Evolutionary conservation across 1,140 invertebrate species (phyloP).

Genomic region (Colletes latitarsis): DNA sequence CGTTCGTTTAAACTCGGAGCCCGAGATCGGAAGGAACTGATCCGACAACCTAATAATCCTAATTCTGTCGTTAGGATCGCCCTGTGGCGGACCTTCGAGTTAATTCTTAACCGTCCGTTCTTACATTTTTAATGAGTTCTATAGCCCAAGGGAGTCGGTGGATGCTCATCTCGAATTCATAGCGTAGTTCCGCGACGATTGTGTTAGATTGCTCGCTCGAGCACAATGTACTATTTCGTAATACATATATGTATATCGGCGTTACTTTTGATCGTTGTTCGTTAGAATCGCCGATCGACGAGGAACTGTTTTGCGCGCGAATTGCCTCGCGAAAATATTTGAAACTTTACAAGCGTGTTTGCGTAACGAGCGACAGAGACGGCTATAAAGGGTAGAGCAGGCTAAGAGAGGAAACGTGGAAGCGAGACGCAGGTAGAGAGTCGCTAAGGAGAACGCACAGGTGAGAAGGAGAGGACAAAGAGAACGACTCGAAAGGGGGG

Average conservation of each 20-base stretch:
- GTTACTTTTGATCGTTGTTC: not conserved
- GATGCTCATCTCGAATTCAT: conserved; percentile 6
- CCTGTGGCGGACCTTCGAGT: not conserved
- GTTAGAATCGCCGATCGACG: not conserved
- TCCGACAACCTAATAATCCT: too few relatives aligned
- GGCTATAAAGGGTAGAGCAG: not conserved
- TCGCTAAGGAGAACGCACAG: conserved; percentile 30
- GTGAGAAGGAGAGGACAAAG: conserved; percentile 38
- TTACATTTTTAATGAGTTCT: conserved; percentile 7
- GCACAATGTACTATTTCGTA: conserved; percentile 5
- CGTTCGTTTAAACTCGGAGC: too few relatives aligned
- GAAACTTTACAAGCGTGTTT: conserved; percentile 25
- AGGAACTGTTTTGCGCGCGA: conserved; percentile 26
- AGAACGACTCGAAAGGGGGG: conserved; percentile 9
- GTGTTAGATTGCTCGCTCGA: not conserved
- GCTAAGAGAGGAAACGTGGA: conserved; percentile 19
- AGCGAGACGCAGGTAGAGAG: conserved; percentile 30
- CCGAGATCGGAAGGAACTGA: too few relatives aligned
- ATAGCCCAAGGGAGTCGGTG: not conserved
- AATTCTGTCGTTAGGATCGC: not conserved
- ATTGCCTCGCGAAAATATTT: conserved; percentile 55
- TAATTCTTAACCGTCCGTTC: not conserved
- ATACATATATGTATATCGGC: not conserved
- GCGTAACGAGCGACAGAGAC: conserved; percentile 45
- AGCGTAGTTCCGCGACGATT: not conserved